phyloP scores from a whole-genome alignment of 2,113 vertebrate genomes.

The Perccottus glenii region DNA sequence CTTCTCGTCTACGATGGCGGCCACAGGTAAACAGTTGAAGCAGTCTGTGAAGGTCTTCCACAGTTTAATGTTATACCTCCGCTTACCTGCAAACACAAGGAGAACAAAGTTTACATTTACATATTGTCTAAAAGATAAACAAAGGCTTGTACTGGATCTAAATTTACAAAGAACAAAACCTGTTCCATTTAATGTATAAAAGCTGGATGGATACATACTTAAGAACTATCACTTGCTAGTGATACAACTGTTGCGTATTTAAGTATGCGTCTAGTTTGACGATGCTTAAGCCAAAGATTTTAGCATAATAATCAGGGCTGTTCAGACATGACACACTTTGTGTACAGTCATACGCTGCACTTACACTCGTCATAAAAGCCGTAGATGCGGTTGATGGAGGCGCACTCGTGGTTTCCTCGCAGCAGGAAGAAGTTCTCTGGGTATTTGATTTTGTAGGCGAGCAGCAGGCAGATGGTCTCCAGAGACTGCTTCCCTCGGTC shows the following conservation, averaged over 20 bases:
- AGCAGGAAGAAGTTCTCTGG: conserved; percentile 85
- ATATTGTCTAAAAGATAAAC: too few relatives aligned
- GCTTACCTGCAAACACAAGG: conserved; percentile 70
- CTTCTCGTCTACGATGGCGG: conserved; percentile 84
- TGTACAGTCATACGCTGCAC: conserved; percentile 20
- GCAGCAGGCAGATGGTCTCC: conserved; percentile 83
- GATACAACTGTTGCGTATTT: too few relatives aligned
- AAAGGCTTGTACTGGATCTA: too few relatives aligned
- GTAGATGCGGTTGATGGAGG: conserved; percentile 84
- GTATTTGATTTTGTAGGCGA: conserved; percentile 84
- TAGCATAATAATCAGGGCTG: too few relatives aligned
- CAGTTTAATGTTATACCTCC: conserved; percentile 83
- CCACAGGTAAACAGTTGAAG: conserved; percentile 85
- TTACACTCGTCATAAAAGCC: conserved; percentile 85
- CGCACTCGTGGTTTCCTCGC: conserved; percentile 83
- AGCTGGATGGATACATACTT: too few relatives aligned
- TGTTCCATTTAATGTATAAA: too few relatives aligned
- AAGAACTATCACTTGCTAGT: too few relatives aligned
- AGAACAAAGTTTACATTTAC: not conserved
- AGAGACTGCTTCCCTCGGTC: conserved; percentile 83
- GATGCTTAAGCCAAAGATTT: too few relatives aligned
- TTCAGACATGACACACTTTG: too few relatives aligned
- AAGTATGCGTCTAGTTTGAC: too few relatives aligned
- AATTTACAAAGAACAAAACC: too few relatives aligned
- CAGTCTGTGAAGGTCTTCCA: conserved; percentile 86